phyloP scores from a whole-genome alignment of 2,113 vertebrate species.

The human (Homo sapiens) region DNA sequence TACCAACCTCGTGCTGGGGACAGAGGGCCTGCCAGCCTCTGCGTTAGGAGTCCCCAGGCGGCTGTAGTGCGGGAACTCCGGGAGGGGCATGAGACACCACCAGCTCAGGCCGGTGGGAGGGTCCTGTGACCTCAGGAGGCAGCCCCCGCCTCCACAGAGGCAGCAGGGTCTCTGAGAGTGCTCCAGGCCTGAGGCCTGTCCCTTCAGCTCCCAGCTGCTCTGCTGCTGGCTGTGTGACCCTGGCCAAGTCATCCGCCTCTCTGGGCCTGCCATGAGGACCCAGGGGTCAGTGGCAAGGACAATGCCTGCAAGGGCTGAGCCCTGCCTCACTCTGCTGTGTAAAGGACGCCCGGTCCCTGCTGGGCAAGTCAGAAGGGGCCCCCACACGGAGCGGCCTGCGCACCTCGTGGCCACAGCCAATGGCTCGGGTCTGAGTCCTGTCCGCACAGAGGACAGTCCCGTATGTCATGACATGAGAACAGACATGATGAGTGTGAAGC shows the following conservation, averaged over 20 bases:
- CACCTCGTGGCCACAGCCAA: too few species aligned
- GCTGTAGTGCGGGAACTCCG: not conserved
- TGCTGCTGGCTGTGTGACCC: not conserved
- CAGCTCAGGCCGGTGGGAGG: not conserved
- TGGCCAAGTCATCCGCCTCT: not conserved
- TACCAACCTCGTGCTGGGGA: too few species aligned
- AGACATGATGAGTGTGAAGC: not conserved
- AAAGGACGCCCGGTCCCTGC: too few species aligned
- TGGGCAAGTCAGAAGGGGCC: too few species aligned
- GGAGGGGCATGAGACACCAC: not conserved
- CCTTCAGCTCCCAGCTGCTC: not conserved
- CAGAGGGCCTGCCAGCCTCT: not conserved
- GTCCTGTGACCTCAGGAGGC: not conserved
- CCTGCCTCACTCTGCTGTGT: not conserved
- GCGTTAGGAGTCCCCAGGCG: not conserved
- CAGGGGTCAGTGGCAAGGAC: not conserved
- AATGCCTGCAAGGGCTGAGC: not conserved
- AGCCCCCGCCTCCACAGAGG: too few species aligned
- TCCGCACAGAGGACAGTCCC: not conserved
- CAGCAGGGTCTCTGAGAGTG: not conserved
- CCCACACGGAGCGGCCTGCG: too few species aligned
- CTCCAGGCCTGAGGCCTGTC: not conserved
- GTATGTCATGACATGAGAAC: not conserved
- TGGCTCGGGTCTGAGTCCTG: not conserved
- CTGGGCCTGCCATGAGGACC: not conserved